phyloP scores from a whole-genome alignment of 2,113 vertebrate species.

The Erythrocercus mccallii region DNA sequence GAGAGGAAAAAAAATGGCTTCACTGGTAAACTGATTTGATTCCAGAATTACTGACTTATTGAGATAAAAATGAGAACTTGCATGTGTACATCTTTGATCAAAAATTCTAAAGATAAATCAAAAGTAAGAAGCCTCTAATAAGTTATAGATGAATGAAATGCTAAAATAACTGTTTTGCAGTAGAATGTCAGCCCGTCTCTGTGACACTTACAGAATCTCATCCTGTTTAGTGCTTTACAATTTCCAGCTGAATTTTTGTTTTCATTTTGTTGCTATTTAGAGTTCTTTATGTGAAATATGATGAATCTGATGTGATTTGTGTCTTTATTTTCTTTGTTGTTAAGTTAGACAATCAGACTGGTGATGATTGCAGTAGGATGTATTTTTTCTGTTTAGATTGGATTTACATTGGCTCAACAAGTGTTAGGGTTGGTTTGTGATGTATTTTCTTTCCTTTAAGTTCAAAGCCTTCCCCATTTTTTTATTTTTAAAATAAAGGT shows the following conservation, averaged over 20 bases:
- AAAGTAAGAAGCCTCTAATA: conserved; percentile 43
- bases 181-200: not conserved
- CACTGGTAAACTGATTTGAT: not conserved
- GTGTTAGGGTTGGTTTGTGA: not conserved
- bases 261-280: not conserved
- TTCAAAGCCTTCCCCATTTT: not conserved
- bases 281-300: not conserved
- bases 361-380: not conserved
- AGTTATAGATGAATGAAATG: conserved; percentile 24
- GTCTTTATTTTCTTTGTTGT: not conserved
- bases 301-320: not conserved
- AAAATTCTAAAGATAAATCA: conserved; percentile 33
- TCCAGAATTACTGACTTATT: not conserved
- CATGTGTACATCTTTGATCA: not conserved
- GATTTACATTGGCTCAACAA: not conserved
- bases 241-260: not conserved
- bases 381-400: not conserved
- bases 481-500: not conserved
- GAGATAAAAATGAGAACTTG: not conserved
- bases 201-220: not conserved
- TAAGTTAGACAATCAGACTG: not conserved
- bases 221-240: not conserved
- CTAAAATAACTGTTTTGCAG: not conserved
- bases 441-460: not conserved
- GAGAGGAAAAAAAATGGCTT: not conserved